Percentiles rank a stretch among this genome's conserved stretches.
These are phyloP conservation scores for Rhinoptilus africanus DNA, from an alignment of 2,113 vertebrate species.

Conservation along the genomic window DNA sequence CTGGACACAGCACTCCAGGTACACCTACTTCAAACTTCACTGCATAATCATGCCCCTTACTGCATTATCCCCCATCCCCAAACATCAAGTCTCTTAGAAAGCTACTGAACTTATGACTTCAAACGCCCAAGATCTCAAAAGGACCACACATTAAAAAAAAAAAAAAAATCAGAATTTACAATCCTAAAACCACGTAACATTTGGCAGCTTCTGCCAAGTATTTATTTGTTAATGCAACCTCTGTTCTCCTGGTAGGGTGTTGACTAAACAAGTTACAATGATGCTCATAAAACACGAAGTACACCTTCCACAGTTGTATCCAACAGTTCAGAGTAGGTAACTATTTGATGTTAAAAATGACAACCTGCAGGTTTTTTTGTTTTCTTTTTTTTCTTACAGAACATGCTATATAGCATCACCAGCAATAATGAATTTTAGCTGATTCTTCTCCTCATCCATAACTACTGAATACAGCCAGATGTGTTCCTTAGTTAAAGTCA, in stretches of 20 bases:
- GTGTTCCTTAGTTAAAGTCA: background rate
- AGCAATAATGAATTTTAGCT: background rate
- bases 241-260: background rate
- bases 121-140: background rate
- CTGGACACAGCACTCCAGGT: background rate
- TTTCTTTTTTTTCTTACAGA: background rate
- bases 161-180: background rate
- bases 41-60: background rate
- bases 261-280: background rate
- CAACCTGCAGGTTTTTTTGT: background rate
- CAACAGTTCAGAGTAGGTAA: background rate
- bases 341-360: background rate
- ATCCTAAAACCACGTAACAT: background rate
- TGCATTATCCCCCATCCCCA: background rate
- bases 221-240: background rate
- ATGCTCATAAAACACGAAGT: background rate
- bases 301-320: background rate
- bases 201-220: background rate
- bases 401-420: background rate
- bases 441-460: background rate
- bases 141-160: rapidly evolving
- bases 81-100: background rate
- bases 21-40: background rate
- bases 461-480: background rate
- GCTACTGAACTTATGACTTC: background rate